Percentiles rank a stretch among this genome's conserved stretches.
Conservation (phyloP, 2,113 vertebrate species). For the Bothrops jararaca region DNA sequence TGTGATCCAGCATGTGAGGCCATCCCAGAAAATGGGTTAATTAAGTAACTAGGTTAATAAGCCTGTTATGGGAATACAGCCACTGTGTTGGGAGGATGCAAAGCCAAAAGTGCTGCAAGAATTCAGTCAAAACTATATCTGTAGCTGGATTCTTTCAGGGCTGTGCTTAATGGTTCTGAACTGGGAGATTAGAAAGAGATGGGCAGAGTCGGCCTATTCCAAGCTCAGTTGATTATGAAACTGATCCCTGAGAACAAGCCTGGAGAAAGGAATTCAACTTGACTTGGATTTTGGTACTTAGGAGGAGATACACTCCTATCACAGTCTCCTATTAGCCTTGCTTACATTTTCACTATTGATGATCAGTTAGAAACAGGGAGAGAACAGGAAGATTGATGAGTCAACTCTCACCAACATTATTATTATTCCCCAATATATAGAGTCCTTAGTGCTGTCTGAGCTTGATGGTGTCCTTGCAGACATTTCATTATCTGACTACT, state of each 20-base stretch:
- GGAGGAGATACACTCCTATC: not conserved
- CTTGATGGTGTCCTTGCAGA: too few relatives aligned
- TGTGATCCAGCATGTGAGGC: not conserved
- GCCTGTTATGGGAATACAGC: not conserved
- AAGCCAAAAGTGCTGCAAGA: not conserved
- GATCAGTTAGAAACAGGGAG: not conserved
- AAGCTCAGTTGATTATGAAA: too few relatives aligned
- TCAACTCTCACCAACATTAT: not conserved
- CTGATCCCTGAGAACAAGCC: too few relatives aligned
- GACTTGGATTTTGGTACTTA: too few relatives aligned
- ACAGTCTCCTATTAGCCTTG: not conserved
- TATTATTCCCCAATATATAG: too few relatives aligned
- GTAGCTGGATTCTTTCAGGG: not conserved
- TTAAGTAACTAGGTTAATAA: not conserved
- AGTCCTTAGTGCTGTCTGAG: too few relatives aligned
- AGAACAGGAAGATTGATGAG: not conserved
- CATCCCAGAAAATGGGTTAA: not conserved
- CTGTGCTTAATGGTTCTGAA: not conserved
- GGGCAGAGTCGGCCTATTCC: not conserved
- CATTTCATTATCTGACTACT: not conserved
- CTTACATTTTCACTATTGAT: too few relatives aligned
- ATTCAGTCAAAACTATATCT: not conserved
- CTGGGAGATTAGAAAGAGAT: not conserved
- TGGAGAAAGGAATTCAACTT: too few relatives aligned
- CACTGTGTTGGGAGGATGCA: not conserved